Base-by-base conservation (phyloP, 2,888 invertebrate genomes). In the Morpho helenor region DNA sequence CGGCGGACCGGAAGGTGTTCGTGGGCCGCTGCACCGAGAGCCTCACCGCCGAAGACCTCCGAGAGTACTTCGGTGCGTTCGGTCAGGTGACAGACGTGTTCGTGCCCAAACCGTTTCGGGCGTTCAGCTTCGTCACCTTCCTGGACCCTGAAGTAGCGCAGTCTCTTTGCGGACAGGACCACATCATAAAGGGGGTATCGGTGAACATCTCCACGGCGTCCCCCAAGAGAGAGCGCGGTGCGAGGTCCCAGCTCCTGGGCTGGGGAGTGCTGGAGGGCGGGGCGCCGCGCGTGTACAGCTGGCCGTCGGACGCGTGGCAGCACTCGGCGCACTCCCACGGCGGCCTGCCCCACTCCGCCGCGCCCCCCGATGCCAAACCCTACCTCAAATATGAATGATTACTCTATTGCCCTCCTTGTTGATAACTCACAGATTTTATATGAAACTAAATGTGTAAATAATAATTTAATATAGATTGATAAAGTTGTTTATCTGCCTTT, bases 61-160 rank as follows among this genome's bases (percentile, higher is more conserved):
- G 95, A 50, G 94, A 94, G 64, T 96, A 96, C 84, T 95, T 95
- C 75, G 92, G 92, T 9, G 94, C 95, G 69, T 96, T 93, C 79
- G 96, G 96, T n/a, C 95, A 95, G 82, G 96, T 96, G 60, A 94
- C 94, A 4, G 96, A 97, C 82, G 96, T 96, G 61, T 97, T 96
- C 81, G 95, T 97, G 74, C 96, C 96, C 48, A 94, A 94, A 73
- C 96, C 96, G n/a, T 96, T 96, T 83, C 91, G 94, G 51, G 94
- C 94, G 46, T 95, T 95, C 79, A 94, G 94, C 70, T 97, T 97
- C 83, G 96, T 97, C 49, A 96, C 96, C 31, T 96, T 97, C 82
- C 87, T 95, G 61, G 95, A 96, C 77, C 93, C 96, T 0, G 95
- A 95, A 72, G 94, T 96, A 57, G 96, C 96, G 7, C 95, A 95